Evolutionary conservation across 2,113 vertebrate genomes (phyloP).

Genomic region (Catagonus wagneri): DNA sequence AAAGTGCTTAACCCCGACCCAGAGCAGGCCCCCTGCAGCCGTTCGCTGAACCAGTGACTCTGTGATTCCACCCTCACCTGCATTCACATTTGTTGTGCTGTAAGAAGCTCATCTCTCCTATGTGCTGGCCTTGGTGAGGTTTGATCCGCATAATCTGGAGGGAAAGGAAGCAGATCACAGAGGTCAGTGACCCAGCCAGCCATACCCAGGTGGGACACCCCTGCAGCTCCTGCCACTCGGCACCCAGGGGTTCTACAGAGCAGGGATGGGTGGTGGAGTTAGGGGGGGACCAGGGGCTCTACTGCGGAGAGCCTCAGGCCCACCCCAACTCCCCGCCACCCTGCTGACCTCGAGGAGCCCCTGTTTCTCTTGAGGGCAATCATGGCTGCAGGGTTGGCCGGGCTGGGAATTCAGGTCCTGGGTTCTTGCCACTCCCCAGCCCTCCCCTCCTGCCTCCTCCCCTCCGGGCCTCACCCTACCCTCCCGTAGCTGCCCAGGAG

Average conservation of each 20-base stretch:
- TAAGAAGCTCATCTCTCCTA: slow-evolving; percentile 96
- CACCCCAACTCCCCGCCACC: slow-evolving; percentile 33
- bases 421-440: slow-evolving; percentile 55
- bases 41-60: not conserved
- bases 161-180: slow-evolving; percentile 81
- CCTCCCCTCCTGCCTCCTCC: slow-evolving; percentile 20
- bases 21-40: not conserved
- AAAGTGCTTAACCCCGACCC: not conserved
- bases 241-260: slow-evolving; percentile 67
- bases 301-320: slow-evolving; percentile 61
- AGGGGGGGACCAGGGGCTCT: not conserved
- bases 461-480: not conserved
- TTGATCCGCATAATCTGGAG: slow-evolving; percentile 97
- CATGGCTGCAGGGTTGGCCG: slow-evolving; percentile 78
- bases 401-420: slow-evolving; percentile 84
- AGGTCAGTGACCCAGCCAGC: slow-evolving; percentile 84
- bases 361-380: slow-evolving; percentile 65
- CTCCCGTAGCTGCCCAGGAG: not conserved
- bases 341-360: slow-evolving; percentile 62
- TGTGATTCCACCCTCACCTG: slow-evolving; percentile 91
- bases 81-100: slow-evolving; percentile 98
- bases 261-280: slow-evolving; percentile 45
- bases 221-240: slow-evolving; percentile 69
- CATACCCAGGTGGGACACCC: slow-evolving; percentile 76
- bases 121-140: slow-evolving; percentile 91